Evolutionary conservation across 2,888 invertebrate species (phyloP).

Genomic region (Himalopsyche japonica): DNA sequence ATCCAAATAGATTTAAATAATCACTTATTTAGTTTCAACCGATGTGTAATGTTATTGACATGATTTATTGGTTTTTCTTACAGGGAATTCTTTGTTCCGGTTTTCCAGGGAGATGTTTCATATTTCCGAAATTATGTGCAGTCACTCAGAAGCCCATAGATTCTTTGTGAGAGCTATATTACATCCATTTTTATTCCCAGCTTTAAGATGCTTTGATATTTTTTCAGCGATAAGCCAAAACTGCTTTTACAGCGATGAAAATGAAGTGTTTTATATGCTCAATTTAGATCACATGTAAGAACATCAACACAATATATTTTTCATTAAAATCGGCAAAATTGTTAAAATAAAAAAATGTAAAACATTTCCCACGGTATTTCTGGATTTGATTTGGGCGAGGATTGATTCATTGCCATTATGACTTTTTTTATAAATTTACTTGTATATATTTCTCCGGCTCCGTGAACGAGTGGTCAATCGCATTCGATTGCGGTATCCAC

Average conservation of each 20-base stretch:
- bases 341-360: too few relatives aligned
- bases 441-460: too few relatives aligned
- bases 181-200: constrained; percentile 2
- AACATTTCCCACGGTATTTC: too few relatives aligned
- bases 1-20: not conserved
- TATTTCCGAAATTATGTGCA: constrained; percentile 25
- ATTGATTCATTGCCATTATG: too few relatives aligned
- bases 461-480: too few relatives aligned
- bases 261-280: constrained; percentile 5
- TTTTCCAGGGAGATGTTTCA: not conserved
- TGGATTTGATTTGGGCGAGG: too few relatives aligned
- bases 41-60: not conserved
- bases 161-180: constrained; percentile 18
- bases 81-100: not conserved
- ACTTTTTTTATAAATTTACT: too few relatives aligned
- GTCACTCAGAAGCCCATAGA: constrained; percentile 26
- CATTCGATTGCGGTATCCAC: too few relatives aligned
- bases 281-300: constrained; percentile 18
- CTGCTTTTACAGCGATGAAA: not conserved
- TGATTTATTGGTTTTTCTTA: not conserved
- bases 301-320: not conserved
- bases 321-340: too few relatives aligned
- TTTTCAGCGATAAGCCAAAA: not conserved
- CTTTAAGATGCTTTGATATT: constrained; percentile 4
- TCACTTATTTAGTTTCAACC: not conserved